Evolutionary conservation across 37 sponge, comb jelly and placozoan genomes (phyloP), one percentile per base, ranked within the genome.

Genomic region (Beroe ovata): DNA sequence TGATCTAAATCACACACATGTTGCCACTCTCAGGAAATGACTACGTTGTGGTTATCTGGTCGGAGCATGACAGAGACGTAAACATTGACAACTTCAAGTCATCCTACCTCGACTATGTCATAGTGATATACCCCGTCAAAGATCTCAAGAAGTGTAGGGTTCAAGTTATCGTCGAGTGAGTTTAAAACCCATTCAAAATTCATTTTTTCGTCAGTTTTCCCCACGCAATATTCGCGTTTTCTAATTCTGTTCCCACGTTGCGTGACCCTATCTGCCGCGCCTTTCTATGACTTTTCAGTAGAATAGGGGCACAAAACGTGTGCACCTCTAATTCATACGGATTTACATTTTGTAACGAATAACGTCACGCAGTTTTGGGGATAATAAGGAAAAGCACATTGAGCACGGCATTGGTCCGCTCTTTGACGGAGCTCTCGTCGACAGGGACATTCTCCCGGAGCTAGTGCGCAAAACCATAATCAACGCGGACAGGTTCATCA

Each of bases 41-140:
- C 89, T 94, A 96, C 60, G 92, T 99, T 8, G 94, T 93, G 63
- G 92, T 99, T 32, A 93, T 99, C 37, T 99, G 99, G 99, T 95
- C 96, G 62, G 95, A 96, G 91, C 99, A 99, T 92, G 94, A 91
- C 89, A 91, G 97, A 33, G 99, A 96, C 69, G 96, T 95, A 42
- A 88, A 94, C 26, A 66, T 93, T 0, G 92, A 92, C 88, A 93
- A 93, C 38, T 94, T 99, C 93, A 95, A 91, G 88, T 96, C 96
- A 18, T 92, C 95, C 60, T 99, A 96, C 92, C 94, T 91, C 26
- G 94, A 95, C 89, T 91, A 96, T 23, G 88, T 95, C 28, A 95
- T 99, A 18, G 88, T 99, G 38, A 90, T 99, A 21, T 99, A 99
- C 72, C 99, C 99, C 23, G 89, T 93, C 42, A 91, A 89, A 0